Evolutionary conservation across 1,140 invertebrate genomes (phyloP), one percentile per base, ranked within the genome.

Genomic region (Vanessa tameamea): DNA sequence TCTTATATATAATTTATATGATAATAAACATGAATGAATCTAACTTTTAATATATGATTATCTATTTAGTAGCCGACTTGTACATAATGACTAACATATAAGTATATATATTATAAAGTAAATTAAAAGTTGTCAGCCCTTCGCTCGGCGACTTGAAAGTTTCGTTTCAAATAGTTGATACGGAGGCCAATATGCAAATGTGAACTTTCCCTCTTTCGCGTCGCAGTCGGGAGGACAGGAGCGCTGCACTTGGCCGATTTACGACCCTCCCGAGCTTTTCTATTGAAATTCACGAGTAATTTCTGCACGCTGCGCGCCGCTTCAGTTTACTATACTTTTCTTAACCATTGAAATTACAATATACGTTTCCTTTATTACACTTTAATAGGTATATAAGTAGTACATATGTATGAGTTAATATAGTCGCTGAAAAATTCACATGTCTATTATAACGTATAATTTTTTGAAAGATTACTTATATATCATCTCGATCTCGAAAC

Each of bases 191-290:
- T 87, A 91, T 91, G 90, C 86, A 86, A 90, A 92, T 90, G 85
- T 82, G 82, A 87, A 90, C 90, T 92, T 90, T 90, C 90, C 87
- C 88, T 88, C 84, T 86, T 83, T 78, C 64, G 63, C 55, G 68
- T 57, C 59, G 76, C 57, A 69, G 47, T 47, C 68, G 76, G 72
- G 78, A 77, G 76, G 78, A 69, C 69, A 72, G 78, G 51, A 75
- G 83, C 76, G 78, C 75, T 90, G 89, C 88, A 90, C 89, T 91
- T 89, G 88, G 89, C 87, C 88, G 89, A 91, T 90, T 91, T 91
- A 91, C 83, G 80, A 79, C 82, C 79, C 85, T 77, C 82, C 79
- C 78, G 70, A 77, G 80, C 75, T 81, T 83, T 77, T 81, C 85
- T 82, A 87, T 86, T 87, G 80, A 80, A 86, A 87, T 83, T 85